A percentile compares a stretch with the other conserved stretches of the same genome.
phyloP scores from a whole-genome alignment of 1,140 invertebrate species.

The Hesperophylax magnus region DNA sequence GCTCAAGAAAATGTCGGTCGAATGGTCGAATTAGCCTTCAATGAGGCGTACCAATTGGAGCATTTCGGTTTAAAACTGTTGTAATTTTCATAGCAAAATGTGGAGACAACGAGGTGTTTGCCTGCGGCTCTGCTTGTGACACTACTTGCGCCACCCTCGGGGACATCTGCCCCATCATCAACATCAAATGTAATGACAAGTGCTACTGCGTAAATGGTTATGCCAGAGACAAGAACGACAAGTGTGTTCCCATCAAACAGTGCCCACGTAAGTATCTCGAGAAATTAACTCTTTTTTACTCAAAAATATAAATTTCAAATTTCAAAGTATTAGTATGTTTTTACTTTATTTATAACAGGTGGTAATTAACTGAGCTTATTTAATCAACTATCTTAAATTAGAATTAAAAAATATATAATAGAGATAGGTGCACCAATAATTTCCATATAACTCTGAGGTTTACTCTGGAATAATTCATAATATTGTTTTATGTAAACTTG shows the following conservation, averaged over 20 bases:
- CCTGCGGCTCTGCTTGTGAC: constrained; percentile 49
- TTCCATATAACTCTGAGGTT: too few species aligned
- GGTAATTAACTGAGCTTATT: too few species aligned
- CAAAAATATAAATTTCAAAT: neutral
- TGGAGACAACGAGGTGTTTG: constrained; percentile 40
- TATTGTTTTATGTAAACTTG: too few species aligned
- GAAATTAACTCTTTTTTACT: neutral
- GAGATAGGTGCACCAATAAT: too few species aligned
- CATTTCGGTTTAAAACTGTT: neutral
- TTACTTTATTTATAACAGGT: too few species aligned
- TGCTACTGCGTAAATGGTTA: constrained; percentile 49
- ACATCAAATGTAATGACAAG: constrained; percentile 44
- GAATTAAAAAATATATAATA: too few species aligned
- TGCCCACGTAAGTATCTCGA: constrained; percentile 31
- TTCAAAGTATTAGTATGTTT: neutral
- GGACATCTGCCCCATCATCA: constrained; percentile 42
- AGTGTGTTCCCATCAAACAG: constrained; percentile 26
- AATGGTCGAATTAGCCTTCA: too few species aligned
- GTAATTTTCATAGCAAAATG: constrained; percentile 19
- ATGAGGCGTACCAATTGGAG: too few species aligned
- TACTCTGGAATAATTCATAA: too few species aligned
- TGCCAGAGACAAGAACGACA: constrained; percentile 34
- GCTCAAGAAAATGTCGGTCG: too few species aligned
- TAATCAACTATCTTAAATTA: too few species aligned
- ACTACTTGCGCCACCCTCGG: constrained; percentile 46